Evolutionary conservation across 2,113 vertebrate genomes (phyloP), one percentile per base, ranked within the genome.

Genomic region (Garra rufa): DNA sequence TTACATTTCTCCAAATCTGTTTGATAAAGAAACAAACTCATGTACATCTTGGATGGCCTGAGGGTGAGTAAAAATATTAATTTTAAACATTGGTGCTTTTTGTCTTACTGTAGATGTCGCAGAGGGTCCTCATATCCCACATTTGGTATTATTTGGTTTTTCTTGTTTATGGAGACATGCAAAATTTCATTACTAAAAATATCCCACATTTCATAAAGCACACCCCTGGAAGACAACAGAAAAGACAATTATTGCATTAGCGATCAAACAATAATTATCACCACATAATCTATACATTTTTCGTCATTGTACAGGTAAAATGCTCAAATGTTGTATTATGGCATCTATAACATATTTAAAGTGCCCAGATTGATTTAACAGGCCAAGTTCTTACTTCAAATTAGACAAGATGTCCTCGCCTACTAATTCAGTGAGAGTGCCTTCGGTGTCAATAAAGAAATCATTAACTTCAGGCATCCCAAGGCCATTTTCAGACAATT

Each of bases 391-490:
- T 76, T 24, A 78, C 76, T 34, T 78, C 7, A 43, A 61, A 13
- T 11, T 78, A 1, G 24, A 8, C 34, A 61, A 24, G 14, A 78
- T 61, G 13, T 78, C 30, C 15, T 67, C 6, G 8, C 59, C 83
- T 57, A 30, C 46, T 19, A 70, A 10, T 2, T 76, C 75, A 30
- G 38, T 28, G 26, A 67, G 48, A 57, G 76, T 9, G 21, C 44
- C 17, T 50, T 77, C 46, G 44, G n/a, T 48, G 67, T 24, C 52
- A 11, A 44, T 67, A 44, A 61, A 30, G 41, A 26, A 24, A 67
- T 41, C 26, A 76, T 43, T 82, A 6, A 82, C 63, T 34, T 76
- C 57, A 55, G 70, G 76, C 50, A 82, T 55, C 7, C 70, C 34
- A 28, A 78, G 26, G 21, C 44, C 70, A 46, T 6, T 65, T 69